Conservation (phyloP, 2,797 vertebrate species). For the Chaunax sp. region DNA sequence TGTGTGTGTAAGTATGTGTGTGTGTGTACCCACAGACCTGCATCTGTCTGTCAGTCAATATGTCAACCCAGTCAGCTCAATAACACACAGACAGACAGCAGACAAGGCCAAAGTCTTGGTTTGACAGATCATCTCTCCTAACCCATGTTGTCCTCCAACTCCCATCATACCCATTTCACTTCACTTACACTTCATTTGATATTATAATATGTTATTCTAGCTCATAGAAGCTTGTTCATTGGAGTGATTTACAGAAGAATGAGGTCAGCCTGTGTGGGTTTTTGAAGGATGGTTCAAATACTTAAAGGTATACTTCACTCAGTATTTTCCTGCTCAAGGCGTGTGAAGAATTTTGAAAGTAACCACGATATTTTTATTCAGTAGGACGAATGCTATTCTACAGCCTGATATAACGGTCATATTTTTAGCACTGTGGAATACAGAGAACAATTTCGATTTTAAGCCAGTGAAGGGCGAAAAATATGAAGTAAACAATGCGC, state of each 20-base stretch:
- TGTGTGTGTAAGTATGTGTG: slow-evolving; percentile 41
- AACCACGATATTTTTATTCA: too few species aligned
- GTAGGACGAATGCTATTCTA: too few species aligned
- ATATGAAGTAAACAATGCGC: too few species aligned
- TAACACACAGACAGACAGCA: slow-evolving; percentile 45
- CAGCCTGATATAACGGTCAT: too few species aligned
- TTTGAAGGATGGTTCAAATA: background rate
- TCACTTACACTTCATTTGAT: slow-evolving; percentile 11
- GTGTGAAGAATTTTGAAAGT: too few species aligned
- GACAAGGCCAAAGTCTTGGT: slow-evolving; percentile 68
- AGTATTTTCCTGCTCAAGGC: too few species aligned
- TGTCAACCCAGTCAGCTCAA: slow-evolving; percentile 80
- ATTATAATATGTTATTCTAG: background rate
- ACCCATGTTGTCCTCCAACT: slow-evolving; percentile 37
- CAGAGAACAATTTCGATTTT: too few species aligned
- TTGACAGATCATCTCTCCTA: slow-evolving; percentile 84
- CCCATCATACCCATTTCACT: background rate
- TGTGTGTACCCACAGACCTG: slow-evolving; percentile 59
- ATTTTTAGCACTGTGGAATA: too few species aligned
- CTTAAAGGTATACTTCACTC: too few species aligned
- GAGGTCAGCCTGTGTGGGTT: slow-evolving; percentile 1
- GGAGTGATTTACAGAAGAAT: background rate
- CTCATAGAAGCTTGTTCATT: background rate
- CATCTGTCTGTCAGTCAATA: slow-evolving; percentile 86
- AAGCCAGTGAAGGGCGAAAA: too few species aligned